phyloP scores from a whole-genome alignment of 2,113 vertebrate species.

The Platichthys flesus region DNA sequence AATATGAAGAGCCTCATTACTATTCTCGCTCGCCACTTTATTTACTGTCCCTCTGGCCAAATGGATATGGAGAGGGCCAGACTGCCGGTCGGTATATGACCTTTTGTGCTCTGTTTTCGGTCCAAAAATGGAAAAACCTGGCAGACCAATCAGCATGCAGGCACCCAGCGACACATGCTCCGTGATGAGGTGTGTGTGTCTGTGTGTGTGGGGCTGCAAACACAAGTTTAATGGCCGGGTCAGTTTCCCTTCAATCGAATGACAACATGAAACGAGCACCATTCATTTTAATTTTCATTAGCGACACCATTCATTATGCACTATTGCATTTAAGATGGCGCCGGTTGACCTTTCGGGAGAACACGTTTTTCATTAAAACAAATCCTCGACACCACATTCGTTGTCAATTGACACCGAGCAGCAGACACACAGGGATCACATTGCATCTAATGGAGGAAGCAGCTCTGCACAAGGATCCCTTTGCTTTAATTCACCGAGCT shows the following conservation, averaged over 20 bases:
- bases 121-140: neutral
- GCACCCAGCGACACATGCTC: neutral
- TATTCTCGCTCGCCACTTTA: slow-evolving; percentile 46
- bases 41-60: slow-evolving; percentile 36
- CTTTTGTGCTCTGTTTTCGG: slow-evolving; percentile 4
- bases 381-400: slow-evolving; percentile 30
- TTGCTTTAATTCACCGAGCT: neutral
- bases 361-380: slow-evolving; percentile 34
- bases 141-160: neutral
- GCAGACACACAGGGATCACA: slow-evolving; percentile 21
- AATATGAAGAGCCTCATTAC: slow-evolving; percentile 62
- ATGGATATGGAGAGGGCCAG: slow-evolving; percentile 57
- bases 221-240: slow-evolving; percentile 14
- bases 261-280: slow-evolving; percentile 3
- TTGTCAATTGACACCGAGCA: slow-evolving; percentile 26
- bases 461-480: neutral
- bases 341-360: slow-evolving; percentile 34
- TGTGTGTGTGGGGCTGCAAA: neutral
- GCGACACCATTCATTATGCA: slow-evolving; percentile 8
- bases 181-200: neutral
- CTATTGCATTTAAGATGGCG: slow-evolving; percentile 29
- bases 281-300: slow-evolving; percentile 30
- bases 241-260: slow-evolving; percentile 9
- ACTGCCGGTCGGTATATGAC: slow-evolving; percentile 25
- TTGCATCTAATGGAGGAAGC: slow-evolving; percentile 32